These are phyloP conservation scores for Ranitomeya variabilis DNA, from an alignment of 2,113 vertebrate species.

Conservation along the genomic window DNA sequence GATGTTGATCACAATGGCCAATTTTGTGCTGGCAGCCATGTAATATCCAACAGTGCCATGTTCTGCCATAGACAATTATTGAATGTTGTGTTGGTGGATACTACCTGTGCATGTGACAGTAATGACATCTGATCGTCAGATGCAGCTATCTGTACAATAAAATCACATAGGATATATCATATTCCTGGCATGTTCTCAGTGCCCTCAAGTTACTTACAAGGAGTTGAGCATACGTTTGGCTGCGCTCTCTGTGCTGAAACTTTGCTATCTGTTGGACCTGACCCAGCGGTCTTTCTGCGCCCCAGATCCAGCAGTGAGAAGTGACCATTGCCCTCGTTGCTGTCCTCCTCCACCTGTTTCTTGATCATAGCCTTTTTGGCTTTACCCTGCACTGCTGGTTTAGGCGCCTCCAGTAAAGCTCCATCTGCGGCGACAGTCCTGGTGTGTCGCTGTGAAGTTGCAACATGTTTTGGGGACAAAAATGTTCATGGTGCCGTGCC, in stretches of 20 bases:
- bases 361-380: conserved; percentile 29
- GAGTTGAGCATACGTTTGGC: conserved; percentile 77
- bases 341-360: conserved; percentile 26
- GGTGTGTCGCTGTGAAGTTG: background rate
- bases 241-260: conserved; percentile 72
- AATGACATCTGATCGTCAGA: too few species aligned
- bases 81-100: too few species aligned
- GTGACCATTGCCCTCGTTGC: conserved; percentile 10
- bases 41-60: too few species aligned
- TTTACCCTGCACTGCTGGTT: conserved; percentile 1
- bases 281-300: conserved; percentile 74
- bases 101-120: too few species aligned
- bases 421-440: conserved; percentile 33
- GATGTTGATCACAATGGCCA: background rate
- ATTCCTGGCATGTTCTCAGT: background rate
- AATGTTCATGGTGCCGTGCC: too few species aligned
- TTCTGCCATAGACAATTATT: too few species aligned
- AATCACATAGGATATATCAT: background rate
- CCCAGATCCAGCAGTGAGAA: conserved; percentile 65
- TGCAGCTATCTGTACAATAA: too few species aligned
- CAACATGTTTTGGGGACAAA: background rate
- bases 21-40: background rate
- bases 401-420: background rate
- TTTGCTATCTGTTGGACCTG: conserved; percentile 70
- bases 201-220: conserved; percentile 69